Evolutionary conservation across 2,888 invertebrate genomes (phyloP).

Genomic region (Orthonychiurus folsomi): DNA sequence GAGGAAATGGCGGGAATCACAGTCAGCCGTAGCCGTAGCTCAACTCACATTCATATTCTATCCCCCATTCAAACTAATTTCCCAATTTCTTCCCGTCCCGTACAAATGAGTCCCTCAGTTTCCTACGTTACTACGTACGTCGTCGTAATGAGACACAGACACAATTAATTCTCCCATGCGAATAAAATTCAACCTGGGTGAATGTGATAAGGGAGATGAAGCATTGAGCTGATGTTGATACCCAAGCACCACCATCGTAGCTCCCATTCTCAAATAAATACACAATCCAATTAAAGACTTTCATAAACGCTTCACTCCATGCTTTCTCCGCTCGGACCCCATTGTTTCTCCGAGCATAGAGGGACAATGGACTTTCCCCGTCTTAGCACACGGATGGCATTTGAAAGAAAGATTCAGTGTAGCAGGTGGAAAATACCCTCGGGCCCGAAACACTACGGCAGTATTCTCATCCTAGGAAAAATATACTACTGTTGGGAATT

Average conservation of each 20-base stretch:
- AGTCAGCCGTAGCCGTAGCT: background rate
- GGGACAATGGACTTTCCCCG: no score
- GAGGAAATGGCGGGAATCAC: background rate
- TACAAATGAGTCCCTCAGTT: no score
- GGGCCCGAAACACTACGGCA: no score
- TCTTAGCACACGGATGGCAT: no score
- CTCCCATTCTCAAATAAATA: background rate
- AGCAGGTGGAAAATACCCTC: no score
- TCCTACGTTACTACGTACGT: no score
- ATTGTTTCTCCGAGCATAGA: no score
- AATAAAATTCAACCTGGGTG: background rate
- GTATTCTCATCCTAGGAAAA: no score
- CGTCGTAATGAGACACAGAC: background rate
- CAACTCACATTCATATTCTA: background rate
- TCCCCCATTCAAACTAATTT: background rate
- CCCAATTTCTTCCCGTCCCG: background rate
- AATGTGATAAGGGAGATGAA: background rate
- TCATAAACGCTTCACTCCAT: background rate
- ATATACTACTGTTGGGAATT: no score
- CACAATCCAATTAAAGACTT: background rate
- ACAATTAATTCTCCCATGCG: background rate
- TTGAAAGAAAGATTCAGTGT: no score
- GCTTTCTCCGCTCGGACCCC: background rate
- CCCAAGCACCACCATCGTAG: no score
- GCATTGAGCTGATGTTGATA: background rate